Evolutionary conservation across 2,888 invertebrate species (phyloP).

Genomic region (Nezara viridula): DNA sequence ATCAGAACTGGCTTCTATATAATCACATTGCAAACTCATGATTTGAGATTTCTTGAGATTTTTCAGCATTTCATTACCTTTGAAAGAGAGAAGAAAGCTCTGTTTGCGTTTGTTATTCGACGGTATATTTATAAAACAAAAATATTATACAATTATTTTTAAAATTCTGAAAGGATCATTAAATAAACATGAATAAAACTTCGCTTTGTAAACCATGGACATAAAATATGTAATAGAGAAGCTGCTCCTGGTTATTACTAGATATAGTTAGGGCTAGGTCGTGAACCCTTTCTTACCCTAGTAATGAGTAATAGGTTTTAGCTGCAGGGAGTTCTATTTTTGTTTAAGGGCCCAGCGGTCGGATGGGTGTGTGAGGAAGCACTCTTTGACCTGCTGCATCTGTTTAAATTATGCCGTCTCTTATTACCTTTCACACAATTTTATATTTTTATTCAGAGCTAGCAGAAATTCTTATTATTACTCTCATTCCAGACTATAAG

Average conservation of each 20-base stretch:
- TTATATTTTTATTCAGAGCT: too few relatives aligned
- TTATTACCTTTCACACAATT: background rate
- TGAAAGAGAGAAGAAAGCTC: too few relatives aligned
- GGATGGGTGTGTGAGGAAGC: background rate
- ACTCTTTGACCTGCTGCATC: background rate
- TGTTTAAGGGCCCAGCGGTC: background rate
- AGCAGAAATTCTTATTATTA: too few relatives aligned
- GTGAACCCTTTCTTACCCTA: background rate
- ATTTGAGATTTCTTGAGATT: too few relatives aligned
- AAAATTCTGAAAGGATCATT: background rate
- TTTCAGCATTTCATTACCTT: too few relatives aligned
- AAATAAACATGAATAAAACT: background rate
- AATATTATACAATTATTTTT: background rate
- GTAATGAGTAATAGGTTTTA: background rate
- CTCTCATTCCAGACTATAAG: too few relatives aligned
- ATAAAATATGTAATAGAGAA: background rate
- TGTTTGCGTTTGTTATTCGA: too few relatives aligned
- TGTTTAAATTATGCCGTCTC: background rate
- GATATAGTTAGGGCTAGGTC: background rate
- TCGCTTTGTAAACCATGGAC: background rate
- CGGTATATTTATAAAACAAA: too few relatives aligned
- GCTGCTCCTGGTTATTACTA: background rate
- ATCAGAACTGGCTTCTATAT: too few relatives aligned
- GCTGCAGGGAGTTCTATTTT: constrained; percentile 17
- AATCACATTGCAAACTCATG: too few relatives aligned